phyloP scores from a whole-genome alignment of 2,888 invertebrate species.

The Drosophila melanosoma region DNA sequence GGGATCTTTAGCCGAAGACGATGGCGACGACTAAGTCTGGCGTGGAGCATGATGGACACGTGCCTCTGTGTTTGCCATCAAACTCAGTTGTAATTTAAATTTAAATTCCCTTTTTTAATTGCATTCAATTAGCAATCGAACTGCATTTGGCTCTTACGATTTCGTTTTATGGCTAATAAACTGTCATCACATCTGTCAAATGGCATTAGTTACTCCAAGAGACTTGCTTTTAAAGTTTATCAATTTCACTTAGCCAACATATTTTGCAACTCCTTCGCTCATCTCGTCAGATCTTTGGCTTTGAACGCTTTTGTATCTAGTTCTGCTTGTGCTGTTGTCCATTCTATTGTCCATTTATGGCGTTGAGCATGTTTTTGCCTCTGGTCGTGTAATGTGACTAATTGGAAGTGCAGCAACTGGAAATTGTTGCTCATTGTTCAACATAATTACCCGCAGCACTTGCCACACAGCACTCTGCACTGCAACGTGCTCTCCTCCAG shows the following conservation, averaged over 20 bases:
- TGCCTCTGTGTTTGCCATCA: conserved; percentile 48
- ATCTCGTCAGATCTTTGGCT: conserved; percentile 1
- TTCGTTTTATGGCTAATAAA: conserved; percentile 32
- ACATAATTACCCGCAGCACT: conserved; percentile 65
- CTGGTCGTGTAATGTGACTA: conserved; percentile 72
- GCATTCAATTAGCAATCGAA: conserved; percentile 68
- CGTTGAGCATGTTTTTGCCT: conserved; percentile 60
- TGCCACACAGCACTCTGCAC: conserved; percentile 25
- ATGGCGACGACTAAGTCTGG: conserved; percentile 47
- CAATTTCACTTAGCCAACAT: conserved; percentile 4
- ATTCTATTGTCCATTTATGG: conserved; percentile 65
- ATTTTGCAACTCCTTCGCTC: conserved; percentile 3
- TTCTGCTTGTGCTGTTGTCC: conserved; percentile 4
- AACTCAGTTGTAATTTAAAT: conserved; percentile 64
- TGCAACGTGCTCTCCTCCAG: conserved; percentile 36
- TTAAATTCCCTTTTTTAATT: conserved; percentile 76
- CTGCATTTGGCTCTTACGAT: conserved; percentile 36
- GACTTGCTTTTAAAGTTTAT: neutral
- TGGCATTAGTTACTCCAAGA: conserved; percentile 20
- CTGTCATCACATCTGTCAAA: conserved; percentile 45
- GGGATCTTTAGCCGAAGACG: conserved; percentile 32
- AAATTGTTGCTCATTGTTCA: conserved; percentile 66
- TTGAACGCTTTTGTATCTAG: conserved; percentile 1
- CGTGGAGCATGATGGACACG: conserved; percentile 59
- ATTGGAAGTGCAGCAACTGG: conserved; percentile 69